These are phyloP conservation scores for Hartigia nigra DNA, from an alignment of 2,888 invertebrate species.

Conservation along the genomic window DNA sequence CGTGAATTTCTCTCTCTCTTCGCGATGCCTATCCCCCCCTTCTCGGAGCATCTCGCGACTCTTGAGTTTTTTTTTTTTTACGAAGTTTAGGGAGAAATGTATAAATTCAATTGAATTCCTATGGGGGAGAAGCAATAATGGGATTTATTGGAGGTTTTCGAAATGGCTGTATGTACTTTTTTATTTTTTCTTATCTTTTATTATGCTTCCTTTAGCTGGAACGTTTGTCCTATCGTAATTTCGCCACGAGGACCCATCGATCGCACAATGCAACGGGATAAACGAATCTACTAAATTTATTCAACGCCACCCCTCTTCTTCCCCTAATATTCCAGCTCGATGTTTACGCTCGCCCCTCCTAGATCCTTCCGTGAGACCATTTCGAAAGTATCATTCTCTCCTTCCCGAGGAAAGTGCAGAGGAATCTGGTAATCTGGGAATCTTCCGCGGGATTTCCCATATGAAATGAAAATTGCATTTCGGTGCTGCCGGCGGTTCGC, in stretches of 20 bases:
- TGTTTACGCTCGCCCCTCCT: background rate
- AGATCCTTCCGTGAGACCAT: background rate
- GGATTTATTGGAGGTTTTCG: background rate
- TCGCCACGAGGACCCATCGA: background rate
- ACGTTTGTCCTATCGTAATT: background rate
- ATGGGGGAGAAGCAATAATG: background rate
- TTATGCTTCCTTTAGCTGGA: background rate
- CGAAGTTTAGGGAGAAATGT: background rate
- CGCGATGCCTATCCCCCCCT: background rate
- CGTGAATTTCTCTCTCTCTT: background rate
- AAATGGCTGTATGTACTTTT: background rate
- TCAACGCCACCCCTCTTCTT: background rate
- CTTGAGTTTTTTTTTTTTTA: background rate
- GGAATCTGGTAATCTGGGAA: background rate
- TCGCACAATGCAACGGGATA: background rate
- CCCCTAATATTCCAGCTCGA: background rate
- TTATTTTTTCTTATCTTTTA: background rate
- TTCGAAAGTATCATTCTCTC: background rate
- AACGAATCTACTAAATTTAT: background rate
- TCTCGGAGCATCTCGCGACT: background rate
- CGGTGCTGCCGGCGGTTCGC: background rate
- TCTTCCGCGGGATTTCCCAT: background rate
- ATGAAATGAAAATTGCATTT: background rate
- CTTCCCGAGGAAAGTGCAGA: background rate
- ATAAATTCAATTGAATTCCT: background rate